Base-by-base conservation (phyloP, 2,888 invertebrate species). In the Xanthorhoe designata region DNA sequence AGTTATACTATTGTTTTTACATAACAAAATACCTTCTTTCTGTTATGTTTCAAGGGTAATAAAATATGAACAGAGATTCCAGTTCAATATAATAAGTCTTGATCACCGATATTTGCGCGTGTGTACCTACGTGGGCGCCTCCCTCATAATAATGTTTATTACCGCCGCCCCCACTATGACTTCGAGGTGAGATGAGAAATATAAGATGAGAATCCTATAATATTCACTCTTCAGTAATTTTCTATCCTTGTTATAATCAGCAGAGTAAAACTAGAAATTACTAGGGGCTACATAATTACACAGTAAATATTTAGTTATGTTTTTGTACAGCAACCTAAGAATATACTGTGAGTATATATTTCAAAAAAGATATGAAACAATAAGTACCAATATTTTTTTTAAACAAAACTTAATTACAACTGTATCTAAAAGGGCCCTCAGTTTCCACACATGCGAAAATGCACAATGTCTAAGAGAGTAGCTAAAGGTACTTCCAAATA, bases 131-230 rank as follows among this genome's bases (percentile, higher is more conserved):
- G 71, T 66, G 68, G 64, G 66, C 51, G 68, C 59, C 69, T 61
- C 69, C 63, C 67, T 69, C 61, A 65, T 68, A 69, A 60, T 69
- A 66, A 69, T 59, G 61, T 73, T 71, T 69, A 71, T 69, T 64
- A 55, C 68, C 62, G 32, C 58, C 73, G 66, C 69, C 73, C 64
- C 68, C 73, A 51, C 68, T 7, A 56, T 42, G 63, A 56, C 67
- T 64, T 51, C 52, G 58, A 68, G 35, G 52, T 66, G 51, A 66
- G 68, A 66, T 38, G 68, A 45, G 24, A n/a, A n/a, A n/a, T 62
- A 63, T 24, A 24, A 59, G 17, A 57, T 56, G 18, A 55, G 32
- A 19, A 61, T 58, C 62, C 50, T 59, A 64, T 66, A 9, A 60
- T 60, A 60, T 32, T 57, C 29, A 47, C 35, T 32, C 38, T 42